A percentile compares a stretch with the other conserved stretches of the same genome.
These are phyloP conservation scores for Drosophila varians DNA, from an alignment of 1,140 invertebrate species.

Conservation along the genomic window DNA sequence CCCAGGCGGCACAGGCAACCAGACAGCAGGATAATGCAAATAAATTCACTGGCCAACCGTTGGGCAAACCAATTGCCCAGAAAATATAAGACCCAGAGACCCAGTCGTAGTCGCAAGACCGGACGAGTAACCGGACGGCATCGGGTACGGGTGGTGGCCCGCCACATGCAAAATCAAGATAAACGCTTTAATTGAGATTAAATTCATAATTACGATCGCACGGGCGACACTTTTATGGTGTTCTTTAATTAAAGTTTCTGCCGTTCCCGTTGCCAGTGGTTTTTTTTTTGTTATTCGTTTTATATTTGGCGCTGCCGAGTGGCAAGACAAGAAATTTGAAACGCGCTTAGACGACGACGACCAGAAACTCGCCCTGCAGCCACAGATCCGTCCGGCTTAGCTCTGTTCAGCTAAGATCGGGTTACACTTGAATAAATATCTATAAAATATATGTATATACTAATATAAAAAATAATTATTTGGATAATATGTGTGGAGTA, in stretches of 20 bases:
- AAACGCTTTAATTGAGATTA: slow-evolving; percentile 82
- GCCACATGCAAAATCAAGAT: slow-evolving; percentile 72
- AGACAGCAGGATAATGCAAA: slow-evolving; percentile 70
- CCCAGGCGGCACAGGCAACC: slow-evolving; percentile 32
- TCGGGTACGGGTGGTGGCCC: slow-evolving; percentile 4
- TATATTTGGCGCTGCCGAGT: slow-evolving; percentile 21
- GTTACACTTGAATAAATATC: not conserved
- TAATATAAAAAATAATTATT: too few species aligned
- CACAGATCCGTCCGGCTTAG: slow-evolving; percentile 32
- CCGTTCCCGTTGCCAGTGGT: slow-evolving; percentile 28
- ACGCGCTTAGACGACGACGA: slow-evolving; percentile 55
- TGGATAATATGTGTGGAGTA: too few species aligned
- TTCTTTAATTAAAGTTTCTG: slow-evolving; percentile 78
- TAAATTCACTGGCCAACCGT: slow-evolving; percentile 70
- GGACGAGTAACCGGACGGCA: not conserved
- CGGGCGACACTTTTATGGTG: slow-evolving; percentile 80
- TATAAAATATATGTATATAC: not conserved
- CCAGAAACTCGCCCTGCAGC: slow-evolving; percentile 45
- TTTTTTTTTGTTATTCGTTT: slow-evolving; percentile 15
- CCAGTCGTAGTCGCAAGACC: not conserved
- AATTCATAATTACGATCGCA: slow-evolving; percentile 82
- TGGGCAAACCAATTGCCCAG: slow-evolving; percentile 65
- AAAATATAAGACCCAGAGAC: slow-evolving; percentile 27
- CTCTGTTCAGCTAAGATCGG: not conserved
- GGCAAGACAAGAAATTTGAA: slow-evolving; percentile 69